These are phyloP conservation scores for Harpagoxenus sublaevis DNA, from an alignment of 2,888 invertebrate genomes.

Conservation along the genomic window DNA sequence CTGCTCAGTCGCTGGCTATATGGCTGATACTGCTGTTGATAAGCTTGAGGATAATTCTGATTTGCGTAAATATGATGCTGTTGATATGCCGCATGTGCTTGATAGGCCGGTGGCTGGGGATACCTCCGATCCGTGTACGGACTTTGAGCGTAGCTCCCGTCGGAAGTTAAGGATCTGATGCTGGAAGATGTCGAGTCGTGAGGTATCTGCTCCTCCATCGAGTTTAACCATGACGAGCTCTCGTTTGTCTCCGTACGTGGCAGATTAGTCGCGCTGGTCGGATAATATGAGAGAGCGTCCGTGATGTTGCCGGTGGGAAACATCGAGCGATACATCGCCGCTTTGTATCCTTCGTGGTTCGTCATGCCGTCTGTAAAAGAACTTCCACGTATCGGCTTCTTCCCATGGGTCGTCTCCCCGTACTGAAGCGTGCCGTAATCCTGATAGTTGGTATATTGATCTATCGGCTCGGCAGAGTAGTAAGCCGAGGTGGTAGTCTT, in stretches of 20 bases:
- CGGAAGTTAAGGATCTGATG: conserved; percentile 82
- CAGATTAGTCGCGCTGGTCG: conserved; percentile 89
- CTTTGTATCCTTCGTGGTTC: conserved; percentile 90
- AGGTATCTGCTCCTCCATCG: conserved; percentile 87
- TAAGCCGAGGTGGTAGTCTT: conserved; percentile 87
- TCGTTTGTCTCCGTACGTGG: conserved; percentile 88
- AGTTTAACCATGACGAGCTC: conserved; percentile 88
- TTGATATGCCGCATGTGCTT: conserved; percentile 76
- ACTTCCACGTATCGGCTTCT: conserved; percentile 79
- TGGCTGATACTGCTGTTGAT: conserved; percentile 83
- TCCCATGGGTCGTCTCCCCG: conserved; percentile 82
- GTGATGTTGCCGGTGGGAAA: conserved; percentile 91
- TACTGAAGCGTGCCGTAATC: conserved; percentile 86
- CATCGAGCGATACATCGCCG: conserved; percentile 89
- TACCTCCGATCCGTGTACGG: conserved; percentile 82
- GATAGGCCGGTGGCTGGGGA: conserved; percentile 83
- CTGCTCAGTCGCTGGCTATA: conserved; percentile 79
- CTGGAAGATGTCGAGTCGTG: conserved; percentile 88
- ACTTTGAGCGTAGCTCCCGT: conserved; percentile 82
- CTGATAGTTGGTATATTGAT: conserved; percentile 87
- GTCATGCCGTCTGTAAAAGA: conserved; percentile 87
- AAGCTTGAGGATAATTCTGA: conserved; percentile 82
- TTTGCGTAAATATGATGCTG: conserved; percentile 82
- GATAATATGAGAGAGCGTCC: conserved; percentile 94
- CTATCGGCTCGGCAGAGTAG: conserved; percentile 90